Conservation (phyloP, 2,888 invertebrate genomes). For the Clostera curtula region DNA sequence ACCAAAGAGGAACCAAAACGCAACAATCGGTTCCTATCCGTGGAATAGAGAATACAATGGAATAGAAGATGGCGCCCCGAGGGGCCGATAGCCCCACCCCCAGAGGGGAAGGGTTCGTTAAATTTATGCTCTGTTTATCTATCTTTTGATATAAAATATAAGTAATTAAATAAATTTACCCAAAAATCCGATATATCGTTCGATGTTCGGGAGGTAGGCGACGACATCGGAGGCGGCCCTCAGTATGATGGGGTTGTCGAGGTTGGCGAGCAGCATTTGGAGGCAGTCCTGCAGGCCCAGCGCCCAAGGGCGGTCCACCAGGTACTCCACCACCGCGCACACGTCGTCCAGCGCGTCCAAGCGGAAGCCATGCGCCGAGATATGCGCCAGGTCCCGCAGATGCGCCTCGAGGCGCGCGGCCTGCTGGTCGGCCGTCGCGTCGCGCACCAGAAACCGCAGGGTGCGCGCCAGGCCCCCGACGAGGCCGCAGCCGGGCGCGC, state of each 20-base stretch:
- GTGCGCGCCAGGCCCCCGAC: slow-evolving; percentile 35
- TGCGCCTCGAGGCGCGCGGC: slow-evolving; percentile 32
- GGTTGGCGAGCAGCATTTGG: slow-evolving; percentile 28
- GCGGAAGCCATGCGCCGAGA: no score
- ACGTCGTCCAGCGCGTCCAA: slow-evolving; percentile 35
- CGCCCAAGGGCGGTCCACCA: slow-evolving; percentile 30
- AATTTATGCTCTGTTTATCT: no score
- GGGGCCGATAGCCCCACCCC: no score
- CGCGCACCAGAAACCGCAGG: slow-evolving; percentile 36
- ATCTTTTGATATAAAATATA: no score
- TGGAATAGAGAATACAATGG: no score
- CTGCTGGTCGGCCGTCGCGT: slow-evolving; percentile 32
- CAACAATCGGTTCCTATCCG: no score
- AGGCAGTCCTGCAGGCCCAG: slow-evolving; percentile 24
- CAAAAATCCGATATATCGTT: slow-evolving; percentile 41
- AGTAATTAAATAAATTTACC: slow-evolving; percentile 37
- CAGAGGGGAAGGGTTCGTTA: no score
- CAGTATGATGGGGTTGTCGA: slow-evolving; percentile 40
- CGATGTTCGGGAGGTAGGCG: slow-evolving; percentile 31
- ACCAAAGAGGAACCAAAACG: no score
- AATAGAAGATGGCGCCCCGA: no score
- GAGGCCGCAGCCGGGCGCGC: slow-evolving; percentile 34
- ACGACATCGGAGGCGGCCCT: slow-evolving; percentile 29
- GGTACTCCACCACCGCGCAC: slow-evolving; percentile 34
- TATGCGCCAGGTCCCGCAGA: slow-evolving; percentile 35